These are phyloP conservation scores for Pangasius djambal DNA, from an alignment of 2,797 vertebrate genomes.

Conservation along the genomic window DNA sequence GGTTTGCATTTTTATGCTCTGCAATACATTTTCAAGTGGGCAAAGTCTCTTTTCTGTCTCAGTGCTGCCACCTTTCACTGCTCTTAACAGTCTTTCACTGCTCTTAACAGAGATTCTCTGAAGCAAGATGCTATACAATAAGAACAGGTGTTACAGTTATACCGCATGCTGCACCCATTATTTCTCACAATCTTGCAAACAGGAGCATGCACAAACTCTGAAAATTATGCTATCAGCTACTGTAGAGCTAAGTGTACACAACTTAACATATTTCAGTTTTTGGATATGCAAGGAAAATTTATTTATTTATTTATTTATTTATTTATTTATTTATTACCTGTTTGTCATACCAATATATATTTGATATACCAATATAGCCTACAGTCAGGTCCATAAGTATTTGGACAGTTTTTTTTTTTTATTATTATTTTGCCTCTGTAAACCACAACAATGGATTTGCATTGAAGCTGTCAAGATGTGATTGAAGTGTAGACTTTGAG, in stretches of 20 bases:
- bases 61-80: not conserved
- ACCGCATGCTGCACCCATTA: not conserved
- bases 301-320: too few species aligned
- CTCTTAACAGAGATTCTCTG: not conserved
- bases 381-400: too few species aligned
- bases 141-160: not conserved
- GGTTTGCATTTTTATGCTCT: not conserved
- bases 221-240: not conserved
- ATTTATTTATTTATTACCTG: too few species aligned
- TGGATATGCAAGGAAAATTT: too few species aligned
- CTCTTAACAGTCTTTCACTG: not conserved
- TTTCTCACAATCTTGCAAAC: not conserved
- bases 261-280: not conserved
- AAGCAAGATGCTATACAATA: not conserved
- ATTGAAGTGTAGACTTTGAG: too few species aligned
- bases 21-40: not conserved
- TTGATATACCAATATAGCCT: too few species aligned
- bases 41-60: not conserved
- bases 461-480: too few species aligned
- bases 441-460: too few species aligned
- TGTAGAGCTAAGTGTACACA: not conserved
- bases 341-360: too few species aligned
- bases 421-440: too few species aligned
- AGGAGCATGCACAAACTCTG: not conserved
- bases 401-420: too few species aligned